Conservation (phyloP, 2,113 vertebrate genomes). For the Carassius gibelio region DNA sequence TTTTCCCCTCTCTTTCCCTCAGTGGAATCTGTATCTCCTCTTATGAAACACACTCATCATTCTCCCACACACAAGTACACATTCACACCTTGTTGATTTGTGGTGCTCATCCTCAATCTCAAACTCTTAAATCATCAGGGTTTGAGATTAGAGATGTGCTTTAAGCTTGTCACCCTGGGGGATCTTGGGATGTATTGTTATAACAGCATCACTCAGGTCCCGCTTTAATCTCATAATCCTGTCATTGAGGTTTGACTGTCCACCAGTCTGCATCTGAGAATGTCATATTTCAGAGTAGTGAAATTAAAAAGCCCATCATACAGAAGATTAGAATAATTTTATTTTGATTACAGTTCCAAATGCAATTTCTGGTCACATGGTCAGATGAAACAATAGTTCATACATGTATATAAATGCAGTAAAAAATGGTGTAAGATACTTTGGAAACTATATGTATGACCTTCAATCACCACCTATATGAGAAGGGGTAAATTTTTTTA, state of each 20-base stretch:
- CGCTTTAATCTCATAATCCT: constrained; percentile 24
- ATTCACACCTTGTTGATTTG: background rate
- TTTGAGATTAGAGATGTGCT: constrained; percentile 26
- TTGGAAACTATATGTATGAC: no score
- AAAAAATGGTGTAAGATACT: no score
- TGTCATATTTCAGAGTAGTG: background rate
- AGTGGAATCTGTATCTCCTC: constrained; percentile 33
- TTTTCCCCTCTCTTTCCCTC: constrained; percentile 51
- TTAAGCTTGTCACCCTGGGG: background rate
- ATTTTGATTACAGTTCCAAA: background rate
- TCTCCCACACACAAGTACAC: background rate
- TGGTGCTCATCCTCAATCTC: background rate
- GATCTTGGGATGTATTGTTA: background rate
- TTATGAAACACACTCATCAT: constrained; percentile 25
- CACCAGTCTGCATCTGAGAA: constrained; percentile 1
- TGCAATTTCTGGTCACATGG: background rate
- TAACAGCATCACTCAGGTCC: background rate
- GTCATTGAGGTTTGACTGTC: background rate
- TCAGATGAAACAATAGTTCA: background rate
- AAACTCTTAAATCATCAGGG: background rate
- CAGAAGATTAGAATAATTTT: background rate
- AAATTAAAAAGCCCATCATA: background rate
- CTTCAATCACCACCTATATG: no score
- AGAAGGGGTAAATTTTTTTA: no score
- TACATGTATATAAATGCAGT: no score